A percentile compares a stretch with the other conserved stretches of the same genome.
These are phyloP conservation scores for Daboia siamensis DNA, from an alignment of 2,113 vertebrate genomes.

Conservation along the genomic window DNA sequence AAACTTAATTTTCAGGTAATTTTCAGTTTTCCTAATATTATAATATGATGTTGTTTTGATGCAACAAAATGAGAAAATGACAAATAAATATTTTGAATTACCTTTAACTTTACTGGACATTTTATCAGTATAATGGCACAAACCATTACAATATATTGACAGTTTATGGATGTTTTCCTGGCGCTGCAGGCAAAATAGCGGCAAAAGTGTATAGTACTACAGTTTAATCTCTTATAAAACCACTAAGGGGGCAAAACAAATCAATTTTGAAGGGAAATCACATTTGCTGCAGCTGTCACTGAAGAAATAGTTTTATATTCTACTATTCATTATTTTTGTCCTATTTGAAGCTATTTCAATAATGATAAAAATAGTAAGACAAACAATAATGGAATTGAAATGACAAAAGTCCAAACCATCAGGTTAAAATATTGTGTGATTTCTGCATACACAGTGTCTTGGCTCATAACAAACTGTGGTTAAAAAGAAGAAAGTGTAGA, in stretches of 20 bases:
- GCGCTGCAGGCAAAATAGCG: background rate
- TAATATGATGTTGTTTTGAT: background rate
- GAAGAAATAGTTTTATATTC: slow-evolving; percentile 5
- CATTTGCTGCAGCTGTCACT: slow-evolving; percentile 7
- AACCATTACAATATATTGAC: slow-evolving; percentile 10
- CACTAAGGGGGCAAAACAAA: background rate
- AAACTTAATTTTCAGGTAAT: too few species aligned
- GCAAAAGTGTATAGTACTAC: background rate
- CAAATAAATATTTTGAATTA: background rate
- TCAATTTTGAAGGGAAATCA: slow-evolving; percentile 11
- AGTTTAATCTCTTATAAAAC: slow-evolving; percentile 6
- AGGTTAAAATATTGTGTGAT: background rate
- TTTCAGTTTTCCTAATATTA: slow-evolving; percentile 1
- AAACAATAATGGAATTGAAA: background rate
- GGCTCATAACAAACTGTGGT: background rate
- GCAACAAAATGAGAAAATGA: background rate
- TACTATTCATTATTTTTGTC: background rate
- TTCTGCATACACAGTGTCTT: background rate
- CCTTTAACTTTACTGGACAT: background rate
- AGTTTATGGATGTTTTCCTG: background rate
- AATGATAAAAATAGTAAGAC: background rate
- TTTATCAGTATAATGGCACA: slow-evolving; percentile 7
- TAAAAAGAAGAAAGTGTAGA: background rate
- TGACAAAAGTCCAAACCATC: background rate
- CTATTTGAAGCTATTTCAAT: background rate